phyloP scores from a whole-genome alignment of 2,888 invertebrate genomes.

The Chelonus formosanus region DNA sequence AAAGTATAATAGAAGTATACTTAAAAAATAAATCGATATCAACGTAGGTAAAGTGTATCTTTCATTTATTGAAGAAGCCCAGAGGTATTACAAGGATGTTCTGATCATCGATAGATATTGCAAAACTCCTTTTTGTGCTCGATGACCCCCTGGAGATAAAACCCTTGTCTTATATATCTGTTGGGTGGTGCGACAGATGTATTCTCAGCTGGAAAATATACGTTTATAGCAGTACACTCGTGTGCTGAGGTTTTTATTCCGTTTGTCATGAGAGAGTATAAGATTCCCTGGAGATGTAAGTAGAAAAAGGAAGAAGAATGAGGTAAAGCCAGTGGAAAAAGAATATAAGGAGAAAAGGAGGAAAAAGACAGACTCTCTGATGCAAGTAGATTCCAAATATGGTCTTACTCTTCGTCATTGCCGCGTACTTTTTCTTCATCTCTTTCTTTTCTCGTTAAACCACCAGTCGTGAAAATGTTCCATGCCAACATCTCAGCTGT shows the following conservation, averaged over 20 bases:
- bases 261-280: slow-evolving; percentile 10
- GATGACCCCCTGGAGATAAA: slow-evolving; percentile 8
- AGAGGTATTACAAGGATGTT: too few relatives aligned
- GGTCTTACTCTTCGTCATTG: neutral
- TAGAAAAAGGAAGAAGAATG: neutral
- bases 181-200: slow-evolving; percentile 11
- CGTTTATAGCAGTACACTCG: slow-evolving; percentile 6
- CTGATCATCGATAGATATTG: slow-evolving; percentile 4
- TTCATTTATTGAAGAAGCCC: too few relatives aligned
- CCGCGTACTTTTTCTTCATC: slow-evolving; percentile 10
- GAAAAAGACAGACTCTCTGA: neutral
- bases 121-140: slow-evolving; percentile 3
- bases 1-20: too few relatives aligned
- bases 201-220: slow-evolving; percentile 17
- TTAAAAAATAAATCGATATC: too few relatives aligned
- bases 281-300: neutral
- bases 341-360: neutral
- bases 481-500: slow-evolving; percentile 1
- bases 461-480: slow-evolving; percentile 5
- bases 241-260: slow-evolving; percentile 7
- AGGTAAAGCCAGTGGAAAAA: neutral
- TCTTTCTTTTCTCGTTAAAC: slow-evolving; percentile 18
- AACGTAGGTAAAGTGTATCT: too few relatives aligned
- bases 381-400: slow-evolving; percentile 7
- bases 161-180: slow-evolving; percentile 1